Evolutionary conservation across 2,888 invertebrate species (phyloP), one percentile per base, ranked within the genome.

Genomic region (Amaurobius ferox): DNA sequence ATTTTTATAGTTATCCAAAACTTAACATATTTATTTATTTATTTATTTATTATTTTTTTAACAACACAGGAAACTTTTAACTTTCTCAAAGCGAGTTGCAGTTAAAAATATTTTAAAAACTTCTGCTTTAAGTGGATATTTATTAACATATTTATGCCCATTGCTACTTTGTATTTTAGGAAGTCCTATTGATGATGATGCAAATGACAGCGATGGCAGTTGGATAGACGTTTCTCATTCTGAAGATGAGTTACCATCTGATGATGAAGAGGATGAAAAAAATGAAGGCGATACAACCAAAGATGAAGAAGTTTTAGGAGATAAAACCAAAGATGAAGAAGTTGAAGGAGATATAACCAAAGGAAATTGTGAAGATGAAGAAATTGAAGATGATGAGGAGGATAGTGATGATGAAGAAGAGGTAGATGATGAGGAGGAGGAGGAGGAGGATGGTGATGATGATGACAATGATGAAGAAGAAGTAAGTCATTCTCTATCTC

Each of bases 371-470:
- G 61, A 70, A 28, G 87, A 88, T 7, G 89, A 88, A 6, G 88
- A 88, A 0, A 89, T 89, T 13, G 88, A 87, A 28, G 88, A 80
- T 16, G 64, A 29, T 5, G 30, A 64, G 13, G 30, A 26, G 11
- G 29, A 64, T 5, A 16, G 13, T 9, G 29, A 29, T 16, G n/a
- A 64, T 29, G 29, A 29, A 30, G 35, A 62, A 16, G n/a, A 73
- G 39, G 35, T 9, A 71, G 68, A 16, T 5, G 32, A 23, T 9
- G 35, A 61, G 7, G 92, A 92, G 86, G 87, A 92, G 91, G 91
- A 93, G 87, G 94, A 55, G 1, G 26, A 16, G 13, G 7, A 73
- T 9, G 28, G 5, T 55, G 1, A 13, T 16, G 3, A n/a, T 55
- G 13, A n/a, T 9, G 35, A 68, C 13, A 67, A 29, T n/a, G 30